These are phyloP conservation scores for Girardinichthys multiradiatus DNA, from an alignment of 2,113 vertebrate species.

Conservation along the genomic window DNA sequence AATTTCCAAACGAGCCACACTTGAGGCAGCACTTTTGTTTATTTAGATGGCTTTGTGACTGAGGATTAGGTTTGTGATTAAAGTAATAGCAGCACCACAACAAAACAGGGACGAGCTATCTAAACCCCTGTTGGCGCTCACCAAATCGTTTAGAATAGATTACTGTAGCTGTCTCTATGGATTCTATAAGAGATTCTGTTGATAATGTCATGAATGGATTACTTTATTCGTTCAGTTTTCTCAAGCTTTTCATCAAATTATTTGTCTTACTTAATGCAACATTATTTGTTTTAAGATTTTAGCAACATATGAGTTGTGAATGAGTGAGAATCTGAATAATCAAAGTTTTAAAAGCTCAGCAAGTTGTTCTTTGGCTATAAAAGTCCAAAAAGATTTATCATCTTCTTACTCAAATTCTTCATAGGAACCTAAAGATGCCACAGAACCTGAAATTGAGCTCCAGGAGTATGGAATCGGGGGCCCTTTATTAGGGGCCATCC, in stretches of 20 bases:
- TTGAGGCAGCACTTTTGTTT: background rate
- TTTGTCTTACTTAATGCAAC: slow-evolving; percentile 1
- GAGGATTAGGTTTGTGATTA: slow-evolving; percentile 15
- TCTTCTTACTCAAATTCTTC: background rate
- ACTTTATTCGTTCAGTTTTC: slow-evolving; percentile 1
- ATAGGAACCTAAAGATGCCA: background rate
- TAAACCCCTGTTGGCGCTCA: slow-evolving; percentile 16
- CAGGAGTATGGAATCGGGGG: no score
- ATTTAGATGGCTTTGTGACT: slow-evolving; percentile 22
- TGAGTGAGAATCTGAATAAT: background rate
- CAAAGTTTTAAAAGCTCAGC: slow-evolving; percentile 3
- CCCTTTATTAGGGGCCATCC: no score
- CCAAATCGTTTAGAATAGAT: slow-evolving; percentile 34
- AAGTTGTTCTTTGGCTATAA: background rate
- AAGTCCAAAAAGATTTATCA: slow-evolving; percentile 8
- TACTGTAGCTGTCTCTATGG: slow-evolving; percentile 15
- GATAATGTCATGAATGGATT: background rate
- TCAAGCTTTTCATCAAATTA: background rate
- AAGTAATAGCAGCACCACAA: slow-evolving; percentile 28
- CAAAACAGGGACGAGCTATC: slow-evolving; percentile 41
- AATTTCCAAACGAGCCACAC: background rate
- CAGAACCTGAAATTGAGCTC: slow-evolving; percentile 15
- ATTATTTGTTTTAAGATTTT: slow-evolving; percentile 10
- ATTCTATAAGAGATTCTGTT: background rate
- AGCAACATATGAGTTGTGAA: background rate